A percentile compares a stretch with the other conserved stretches of the same genome.
These are phyloP conservation scores for Ciconia boyciana DNA, from an alignment of 2,113 vertebrate genomes.

Conservation along the genomic window DNA sequence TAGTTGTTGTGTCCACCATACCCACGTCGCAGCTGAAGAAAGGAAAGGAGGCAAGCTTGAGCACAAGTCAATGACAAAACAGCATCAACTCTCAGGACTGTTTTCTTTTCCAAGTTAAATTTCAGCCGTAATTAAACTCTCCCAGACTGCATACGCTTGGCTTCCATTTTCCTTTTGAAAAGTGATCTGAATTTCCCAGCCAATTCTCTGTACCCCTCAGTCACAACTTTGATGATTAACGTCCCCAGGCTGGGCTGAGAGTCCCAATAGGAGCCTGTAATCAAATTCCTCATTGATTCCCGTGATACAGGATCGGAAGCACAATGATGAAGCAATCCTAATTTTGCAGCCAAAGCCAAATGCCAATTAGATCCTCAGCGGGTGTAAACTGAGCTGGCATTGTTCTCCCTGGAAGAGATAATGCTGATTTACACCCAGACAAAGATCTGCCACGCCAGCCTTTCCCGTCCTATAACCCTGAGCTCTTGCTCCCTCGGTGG, in stretches of 20 bases:
- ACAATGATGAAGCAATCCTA: slow-evolving; percentile 43
- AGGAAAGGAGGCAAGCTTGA: not conserved
- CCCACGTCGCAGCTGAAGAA: fast-evolving
- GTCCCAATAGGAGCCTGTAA: slow-evolving; percentile 42
- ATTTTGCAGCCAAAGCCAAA: slow-evolving; percentile 49
- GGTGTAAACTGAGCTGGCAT: slow-evolving; percentile 37
- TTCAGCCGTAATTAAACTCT: slow-evolving; percentile 28
- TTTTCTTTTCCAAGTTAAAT: slow-evolving; percentile 48
- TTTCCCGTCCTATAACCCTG: not conserved
- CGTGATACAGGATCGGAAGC: slow-evolving; percentile 6
- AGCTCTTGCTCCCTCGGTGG: not conserved
- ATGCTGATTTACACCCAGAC: slow-evolving; percentile 1
- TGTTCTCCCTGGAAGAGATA: slow-evolving; percentile 24
- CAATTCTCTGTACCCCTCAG: slow-evolving; percentile 23
- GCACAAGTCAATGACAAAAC: not conserved
- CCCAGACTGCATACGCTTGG: not conserved
- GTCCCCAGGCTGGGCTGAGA: not conserved
- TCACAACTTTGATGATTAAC: slow-evolving; percentile 42
- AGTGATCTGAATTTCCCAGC: slow-evolving; percentile 34
- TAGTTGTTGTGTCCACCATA: not conserved
- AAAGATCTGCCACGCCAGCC: not conserved
- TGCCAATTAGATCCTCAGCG: slow-evolving; percentile 33
- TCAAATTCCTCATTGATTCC: slow-evolving; percentile 55
- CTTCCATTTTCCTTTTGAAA: slow-evolving; percentile 46
- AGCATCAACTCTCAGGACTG: not conserved